Evolutionary conservation across 2,113 vertebrate species (phyloP).

Genomic region (Elaphurus davidianus): DNA sequence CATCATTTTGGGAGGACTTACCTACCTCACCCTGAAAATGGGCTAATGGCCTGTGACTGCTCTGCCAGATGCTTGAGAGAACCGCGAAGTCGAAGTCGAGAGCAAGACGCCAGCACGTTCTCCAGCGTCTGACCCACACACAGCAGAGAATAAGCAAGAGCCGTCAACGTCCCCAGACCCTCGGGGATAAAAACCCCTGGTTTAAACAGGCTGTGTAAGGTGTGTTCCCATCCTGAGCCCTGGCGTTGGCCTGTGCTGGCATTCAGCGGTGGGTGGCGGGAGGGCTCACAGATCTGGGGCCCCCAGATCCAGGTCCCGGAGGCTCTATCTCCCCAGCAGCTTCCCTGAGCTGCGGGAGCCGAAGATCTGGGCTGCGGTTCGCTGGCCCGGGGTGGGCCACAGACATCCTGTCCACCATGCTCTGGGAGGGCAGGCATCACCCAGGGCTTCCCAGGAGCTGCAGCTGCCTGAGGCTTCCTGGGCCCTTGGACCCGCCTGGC

Average conservation of each 20-base stretch:
- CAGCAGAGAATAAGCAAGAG: rapidly evolving
- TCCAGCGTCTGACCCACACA: background rate
- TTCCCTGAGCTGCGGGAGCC: rapidly evolving
- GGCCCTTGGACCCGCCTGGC: too few species aligned
- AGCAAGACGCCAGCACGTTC: rapidly evolving
- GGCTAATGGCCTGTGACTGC: rapidly evolving
- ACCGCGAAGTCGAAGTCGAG: rapidly evolving
- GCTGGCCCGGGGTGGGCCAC: rapidly evolving
- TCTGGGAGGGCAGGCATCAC: rapidly evolving
- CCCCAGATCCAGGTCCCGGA: rapidly evolving
- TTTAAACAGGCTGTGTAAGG: rapidly evolving
- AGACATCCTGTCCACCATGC: rapidly evolving
- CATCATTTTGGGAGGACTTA: background rate
- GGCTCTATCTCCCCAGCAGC: background rate
- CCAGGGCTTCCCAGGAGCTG: rapidly evolving
- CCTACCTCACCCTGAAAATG: background rate
- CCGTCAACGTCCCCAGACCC: rapidly evolving
- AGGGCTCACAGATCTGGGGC: background rate
- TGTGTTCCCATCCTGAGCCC: rapidly evolving
- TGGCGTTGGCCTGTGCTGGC: too few species aligned
- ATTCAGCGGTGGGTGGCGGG: rapidly evolving
- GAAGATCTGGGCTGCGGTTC: background rate
- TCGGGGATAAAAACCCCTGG: background rate
- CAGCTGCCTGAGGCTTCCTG: background rate
- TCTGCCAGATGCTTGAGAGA: background rate